Evolutionary conservation across 2,888 invertebrate species (phyloP), one percentile per base, ranked within the genome.

Genomic region (Dexiosoma caninum): DNA sequence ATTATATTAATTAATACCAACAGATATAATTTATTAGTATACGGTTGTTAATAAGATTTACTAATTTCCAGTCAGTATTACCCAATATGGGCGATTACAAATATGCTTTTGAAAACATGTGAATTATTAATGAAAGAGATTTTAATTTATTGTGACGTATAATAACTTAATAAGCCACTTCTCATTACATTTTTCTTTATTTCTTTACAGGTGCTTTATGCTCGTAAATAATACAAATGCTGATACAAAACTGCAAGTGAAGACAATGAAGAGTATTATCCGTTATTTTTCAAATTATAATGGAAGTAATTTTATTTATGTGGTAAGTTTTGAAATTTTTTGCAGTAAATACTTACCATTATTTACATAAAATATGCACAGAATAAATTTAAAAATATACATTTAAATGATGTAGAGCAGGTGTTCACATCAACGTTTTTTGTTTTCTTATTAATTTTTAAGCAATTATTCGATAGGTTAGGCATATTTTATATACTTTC

Each of bases 181-280:
- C 6, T 32, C 9, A 10, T 10, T 32, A 1, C 5, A n/a, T n/a
- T n/a, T n/a, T 6, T 32, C 10, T 53, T 75, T 71, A 53, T 75
- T 70, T 30, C 23, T 79, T 83, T 83, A 44, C 82, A 84, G 84
- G 81, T 83, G 82, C 81, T 83, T 57, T 76, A 62, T 44, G 81
- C 59, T 79, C 77, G 59, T 57, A 77, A 80, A 30, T 72, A 79
- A 64, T 66, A 79, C 81, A 81, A 82, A 83, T 82, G 80, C 81
- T 51, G 76, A 79, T 71, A 70, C 75, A 59, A 64, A 35, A 70
- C 49, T 82, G 70, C 82, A 82, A 77, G 82, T 83, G 78, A 81
- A 72, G 82, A 84, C 83, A 84, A 85, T 85, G 85, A 84, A 80
- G 85, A 88, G 88, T 88, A 87, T 87, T 88, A 88, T 84, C 78